Evolutionary conservation across 2,888 invertebrate species (phyloP).

Genomic region (Barypeithes pellucidus): DNA sequence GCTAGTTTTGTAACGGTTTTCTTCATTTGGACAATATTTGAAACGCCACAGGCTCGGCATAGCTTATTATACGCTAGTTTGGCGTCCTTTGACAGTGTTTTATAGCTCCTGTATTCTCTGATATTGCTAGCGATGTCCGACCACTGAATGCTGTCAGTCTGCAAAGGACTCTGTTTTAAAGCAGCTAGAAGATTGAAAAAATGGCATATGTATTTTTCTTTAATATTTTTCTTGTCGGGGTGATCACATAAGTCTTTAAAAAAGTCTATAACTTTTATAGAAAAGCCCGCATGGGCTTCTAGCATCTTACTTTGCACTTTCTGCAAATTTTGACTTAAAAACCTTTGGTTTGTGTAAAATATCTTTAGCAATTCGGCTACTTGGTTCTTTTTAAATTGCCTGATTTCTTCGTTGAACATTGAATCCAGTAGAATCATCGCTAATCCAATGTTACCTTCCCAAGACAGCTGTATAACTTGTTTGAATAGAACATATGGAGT

Average conservation of each 20-base stretch:
- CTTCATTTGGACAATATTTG: conserved; percentile 64
- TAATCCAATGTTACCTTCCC: conserved; percentile 78
- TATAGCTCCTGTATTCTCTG: conserved; percentile 66
- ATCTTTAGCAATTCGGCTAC: conserved; percentile 78
- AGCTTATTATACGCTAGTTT: conserved; percentile 71
- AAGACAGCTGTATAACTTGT: conserved; percentile 77
- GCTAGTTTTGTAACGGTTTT: conserved; percentile 58
- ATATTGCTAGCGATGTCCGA: conserved; percentile 66
- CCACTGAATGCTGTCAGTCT: conserved; percentile 68
- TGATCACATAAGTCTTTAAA: conserved; percentile 67
- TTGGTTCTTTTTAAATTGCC: conserved; percentile 80
- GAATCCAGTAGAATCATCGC: conserved; percentile 75
- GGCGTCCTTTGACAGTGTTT: conserved; percentile 69
- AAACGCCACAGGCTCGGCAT: conserved; percentile 68
- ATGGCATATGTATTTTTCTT: conserved; percentile 75
- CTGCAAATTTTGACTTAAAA: conserved; percentile 67
- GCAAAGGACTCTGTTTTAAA: conserved; percentile 70
- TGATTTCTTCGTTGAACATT: conserved; percentile 75
- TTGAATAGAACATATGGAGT: conserved; percentile 80
- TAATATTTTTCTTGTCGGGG: conserved; percentile 69
- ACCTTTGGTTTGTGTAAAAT: conserved; percentile 77
- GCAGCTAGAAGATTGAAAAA: conserved; percentile 74
- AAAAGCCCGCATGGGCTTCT: conserved; percentile 72
- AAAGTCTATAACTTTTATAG: conserved; percentile 68
- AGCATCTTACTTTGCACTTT: conserved; percentile 61